phyloP scores from a whole-genome alignment of 2,797 vertebrate species.

The Siniperca scherzeri region DNA sequence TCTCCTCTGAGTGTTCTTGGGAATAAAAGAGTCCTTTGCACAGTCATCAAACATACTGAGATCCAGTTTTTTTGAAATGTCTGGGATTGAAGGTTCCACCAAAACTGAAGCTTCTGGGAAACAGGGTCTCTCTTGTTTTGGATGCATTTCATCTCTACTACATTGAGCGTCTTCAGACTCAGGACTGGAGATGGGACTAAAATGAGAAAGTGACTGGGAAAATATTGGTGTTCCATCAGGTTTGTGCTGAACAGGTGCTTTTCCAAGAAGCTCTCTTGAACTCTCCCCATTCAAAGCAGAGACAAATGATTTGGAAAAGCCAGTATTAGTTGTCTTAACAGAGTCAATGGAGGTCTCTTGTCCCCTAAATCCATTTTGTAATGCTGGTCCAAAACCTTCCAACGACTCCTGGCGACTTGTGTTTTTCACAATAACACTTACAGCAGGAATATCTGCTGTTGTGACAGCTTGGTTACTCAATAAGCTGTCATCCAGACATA shows the following conservation, averaged over 20 bases:
- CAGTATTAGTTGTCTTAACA: slow-evolving; percentile 75
- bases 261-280: slow-evolving; percentile 85
- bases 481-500: slow-evolving; percentile 91
- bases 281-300: slow-evolving; percentile 91
- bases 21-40: slow-evolving; percentile 85
- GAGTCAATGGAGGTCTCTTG: slow-evolving; percentile 83
- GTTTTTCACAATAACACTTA: slow-evolving; percentile 98
- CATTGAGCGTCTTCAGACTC: slow-evolving; percentile 88
- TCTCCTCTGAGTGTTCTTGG: slow-evolving; percentile 64
- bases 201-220: slow-evolving; percentile 90
- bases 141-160: slow-evolving; percentile 81
- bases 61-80: slow-evolving; percentile 81
- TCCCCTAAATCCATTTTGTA: slow-evolving; percentile 92
- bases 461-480: slow-evolving; percentile 85
- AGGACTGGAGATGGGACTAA: slow-evolving; percentile 95
- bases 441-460: slow-evolving; percentile 88
- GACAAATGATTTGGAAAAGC: slow-evolving; percentile 89
- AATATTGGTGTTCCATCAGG: slow-evolving; percentile 88
- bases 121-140: slow-evolving; percentile 87
- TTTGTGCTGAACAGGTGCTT: slow-evolving; percentile 85
- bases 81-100: slow-evolving; percentile 83
- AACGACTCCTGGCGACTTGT: slow-evolving; percentile 93
- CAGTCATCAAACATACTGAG: slow-evolving; percentile 90
- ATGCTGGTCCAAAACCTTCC: slow-evolving; percentile 84
- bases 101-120: slow-evolving; percentile 86